A percentile compares a stretch with the other conserved stretches of the same genome.
Evolutionary conservation across 2,113 vertebrate genomes (phyloP).

Genomic region (Sinocyclocheilus maitianheensis): DNA sequence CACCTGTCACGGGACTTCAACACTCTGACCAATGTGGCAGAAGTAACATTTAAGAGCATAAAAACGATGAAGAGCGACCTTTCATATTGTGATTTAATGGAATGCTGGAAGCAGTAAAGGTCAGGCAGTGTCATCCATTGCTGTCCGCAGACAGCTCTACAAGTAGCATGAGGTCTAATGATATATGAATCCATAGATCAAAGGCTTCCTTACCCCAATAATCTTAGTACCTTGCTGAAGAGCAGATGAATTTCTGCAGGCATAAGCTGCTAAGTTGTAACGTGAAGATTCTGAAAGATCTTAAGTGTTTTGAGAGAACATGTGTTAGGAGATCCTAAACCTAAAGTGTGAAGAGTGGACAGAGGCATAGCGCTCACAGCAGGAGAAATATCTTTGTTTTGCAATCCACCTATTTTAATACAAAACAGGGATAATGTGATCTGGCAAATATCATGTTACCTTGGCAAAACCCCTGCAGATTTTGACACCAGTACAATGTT

Average conservation of each 20-base stretch:
- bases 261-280: background rate
- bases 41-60: constrained; percentile 64
- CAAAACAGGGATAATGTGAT: constrained; percentile 32
- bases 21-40: constrained; percentile 42
- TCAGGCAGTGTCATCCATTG: constrained; percentile 53
- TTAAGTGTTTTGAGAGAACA: constrained; percentile 14
- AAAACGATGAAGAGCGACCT: constrained; percentile 67
- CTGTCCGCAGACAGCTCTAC: constrained; percentile 41
- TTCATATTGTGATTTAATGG: constrained; percentile 62
- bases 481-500: constrained; percentile 58
- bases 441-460: constrained; percentile 55
- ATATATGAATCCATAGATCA: constrained; percentile 49
- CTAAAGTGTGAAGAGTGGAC: background rate
- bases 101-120: constrained; percentile 60
- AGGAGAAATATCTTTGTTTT: constrained; percentile 8
- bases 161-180: constrained; percentile 44
- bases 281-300: constrained; percentile 23
- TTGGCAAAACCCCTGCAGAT: constrained; percentile 46
- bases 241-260: constrained; percentile 21
- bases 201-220: constrained; percentile 28
- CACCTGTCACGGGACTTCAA: constrained; percentile 51
- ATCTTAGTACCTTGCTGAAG: constrained; percentile 37
- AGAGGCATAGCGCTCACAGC: background rate
- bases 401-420: constrained; percentile 27
- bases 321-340: background rate